phyloP scores from a whole-genome alignment of 2,888 invertebrate species.

The Rhimphoctona megacephalus region DNA sequence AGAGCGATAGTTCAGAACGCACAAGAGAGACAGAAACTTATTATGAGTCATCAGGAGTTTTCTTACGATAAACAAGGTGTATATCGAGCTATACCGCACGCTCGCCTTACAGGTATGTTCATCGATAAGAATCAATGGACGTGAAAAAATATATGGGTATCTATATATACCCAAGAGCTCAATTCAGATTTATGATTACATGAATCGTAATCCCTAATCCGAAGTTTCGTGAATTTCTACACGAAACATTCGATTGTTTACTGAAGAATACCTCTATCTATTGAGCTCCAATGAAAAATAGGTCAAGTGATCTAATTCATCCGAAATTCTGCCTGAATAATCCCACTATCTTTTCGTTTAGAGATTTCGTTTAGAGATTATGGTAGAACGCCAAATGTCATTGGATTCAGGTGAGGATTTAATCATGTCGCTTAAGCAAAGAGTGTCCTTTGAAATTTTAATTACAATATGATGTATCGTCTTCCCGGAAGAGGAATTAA shows the following conservation, averaged over 20 bases:
- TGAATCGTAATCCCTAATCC: neutral
- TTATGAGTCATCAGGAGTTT: constrained; percentile 16
- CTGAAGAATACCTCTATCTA: neutral
- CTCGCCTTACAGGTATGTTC: neutral
- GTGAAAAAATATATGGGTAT: neutral
- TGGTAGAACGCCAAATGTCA: neutral
- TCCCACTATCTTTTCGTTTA: neutral
- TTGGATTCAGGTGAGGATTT: neutral
- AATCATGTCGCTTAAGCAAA: constrained; percentile 5
- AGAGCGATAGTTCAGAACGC: neutral
- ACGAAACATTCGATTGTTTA: neutral
- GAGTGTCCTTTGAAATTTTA: neutral
- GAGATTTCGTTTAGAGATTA: neutral
- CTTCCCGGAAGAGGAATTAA: constrained; percentile 8
- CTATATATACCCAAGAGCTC: neutral
- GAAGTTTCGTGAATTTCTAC: neutral
- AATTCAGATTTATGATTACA: neutral
- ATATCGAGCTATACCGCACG: neutral
- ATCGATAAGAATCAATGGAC: constrained; percentile 23
- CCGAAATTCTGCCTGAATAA: neutral
- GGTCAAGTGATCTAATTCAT: neutral
- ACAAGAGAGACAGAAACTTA: neutral
- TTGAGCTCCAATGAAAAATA: neutral
- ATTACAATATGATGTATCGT: constrained; percentile 44
- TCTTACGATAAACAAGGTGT: constrained; percentile 16